Evolutionary conservation across 2,113 vertebrate species (phyloP), one percentile per base, ranked within the genome.

Genomic region (Chaenogobius annularis): DNA sequence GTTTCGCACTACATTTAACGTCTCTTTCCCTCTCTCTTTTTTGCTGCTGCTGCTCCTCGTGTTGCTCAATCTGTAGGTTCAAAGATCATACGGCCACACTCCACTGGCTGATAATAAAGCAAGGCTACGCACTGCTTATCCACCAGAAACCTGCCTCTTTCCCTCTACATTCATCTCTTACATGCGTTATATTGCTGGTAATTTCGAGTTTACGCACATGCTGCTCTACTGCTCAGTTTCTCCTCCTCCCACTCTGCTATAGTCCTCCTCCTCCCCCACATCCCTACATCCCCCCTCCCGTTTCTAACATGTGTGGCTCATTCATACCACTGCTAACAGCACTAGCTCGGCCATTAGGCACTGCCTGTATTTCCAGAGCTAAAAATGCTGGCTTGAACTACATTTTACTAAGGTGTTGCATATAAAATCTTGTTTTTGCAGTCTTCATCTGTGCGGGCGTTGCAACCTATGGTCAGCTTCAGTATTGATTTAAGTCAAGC

Each of bases 11-110:
- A 72, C 70, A 70, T 68, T 58, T 54, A 14, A 35, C 56, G 73
- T 81, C 71, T 43, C 35, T 70, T 43, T 37, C 19, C n/a, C 50
- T 20, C 47, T 22, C 20, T 5, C 55, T 26, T 58, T 40, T 5
- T 9, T 46, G 55, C 22, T 58, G 55, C 55, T 44, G 14, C 13
- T 48, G 50, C 68, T 63, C 31, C 61, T 63, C 35, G 31, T 63
- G 69, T 90, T 90, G 83, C 87, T 91, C 85, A 91, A 89, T 68
- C 68, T 68, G 68, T 83, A 77, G 76, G 91, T 93, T 85, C 91
- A 93, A 83, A 91, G 92, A 92, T 91, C 87, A 92, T 54, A 48
- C 59, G 35, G 22, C 69, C 37, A 55, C 67, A 70, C 35, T 72
- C 63, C 70, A 35, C 19, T 62, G 65, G 62, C 78, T 85, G 89